Percentiles rank a stretch among this genome's conserved stretches.
Conservation (phyloP, 2,888 invertebrate species). For the Perizoma flavofasciatum region DNA sequence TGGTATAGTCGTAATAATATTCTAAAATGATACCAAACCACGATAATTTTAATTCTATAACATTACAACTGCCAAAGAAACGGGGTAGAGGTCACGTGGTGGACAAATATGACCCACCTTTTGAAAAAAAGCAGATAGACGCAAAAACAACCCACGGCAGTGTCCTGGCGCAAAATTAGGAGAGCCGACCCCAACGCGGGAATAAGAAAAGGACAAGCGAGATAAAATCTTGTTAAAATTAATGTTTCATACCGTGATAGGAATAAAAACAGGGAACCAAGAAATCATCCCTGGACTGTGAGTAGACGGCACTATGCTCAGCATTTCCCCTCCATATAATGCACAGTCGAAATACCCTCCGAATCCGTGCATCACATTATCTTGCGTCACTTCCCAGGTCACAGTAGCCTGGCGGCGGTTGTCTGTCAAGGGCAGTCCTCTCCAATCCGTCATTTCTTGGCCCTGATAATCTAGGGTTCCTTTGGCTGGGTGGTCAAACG, state of each 20-base stretch:
- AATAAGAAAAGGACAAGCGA: no score
- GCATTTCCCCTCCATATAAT: constrained; percentile 91
- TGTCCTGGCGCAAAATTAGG: no score
- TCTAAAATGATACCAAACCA: no score
- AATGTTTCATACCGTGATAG: constrained; percentile 86
- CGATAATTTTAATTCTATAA: no score
- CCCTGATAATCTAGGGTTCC: constrained; percentile 86
- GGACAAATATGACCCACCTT: no score
- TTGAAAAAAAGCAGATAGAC: no score
- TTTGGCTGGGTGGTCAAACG: constrained; percentile 96
- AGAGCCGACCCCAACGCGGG: no score
- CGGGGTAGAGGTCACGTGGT: no score
- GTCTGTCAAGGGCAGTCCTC: constrained; percentile 86
- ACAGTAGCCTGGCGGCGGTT: constrained; percentile 89
- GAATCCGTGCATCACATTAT: constrained; percentile 95
- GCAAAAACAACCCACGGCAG: no score
- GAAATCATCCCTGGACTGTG: constrained; percentile 97
- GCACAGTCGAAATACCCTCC: constrained; percentile 97
- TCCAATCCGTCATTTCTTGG: constrained; percentile 87
- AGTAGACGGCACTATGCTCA: constrained; percentile 95
- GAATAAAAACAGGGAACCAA: constrained; percentile 99
- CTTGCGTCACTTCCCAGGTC: constrained; percentile 87
- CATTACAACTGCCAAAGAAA: no score
- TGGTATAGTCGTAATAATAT: no score
- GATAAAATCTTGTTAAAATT: neutral